Conservation (phyloP, 2,797 vertebrate species). For the Pempheris klunzingeri region DNA sequence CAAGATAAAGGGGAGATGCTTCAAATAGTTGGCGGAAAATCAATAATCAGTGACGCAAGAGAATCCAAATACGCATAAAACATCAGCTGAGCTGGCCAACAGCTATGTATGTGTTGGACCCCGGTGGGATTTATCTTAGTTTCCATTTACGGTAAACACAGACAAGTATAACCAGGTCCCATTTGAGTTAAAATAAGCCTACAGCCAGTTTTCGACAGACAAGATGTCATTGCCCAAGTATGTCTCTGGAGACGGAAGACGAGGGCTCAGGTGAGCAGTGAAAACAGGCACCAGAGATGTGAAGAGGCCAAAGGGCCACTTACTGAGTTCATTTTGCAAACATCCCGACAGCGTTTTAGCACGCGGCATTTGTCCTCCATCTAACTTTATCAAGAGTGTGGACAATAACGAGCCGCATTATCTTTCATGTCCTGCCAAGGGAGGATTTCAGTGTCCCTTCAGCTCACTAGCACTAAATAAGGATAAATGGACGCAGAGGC, state of each 20-base stretch:
- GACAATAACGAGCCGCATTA: slow-evolving; percentile 55
- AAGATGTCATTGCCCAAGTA: slow-evolving; percentile 71
- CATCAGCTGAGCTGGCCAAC: slow-evolving; percentile 29
- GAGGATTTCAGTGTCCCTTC: slow-evolving; percentile 27
- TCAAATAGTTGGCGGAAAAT: slow-evolving; percentile 35
- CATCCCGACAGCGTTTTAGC: slow-evolving; percentile 31
- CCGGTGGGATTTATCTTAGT: slow-evolving; percentile 49
- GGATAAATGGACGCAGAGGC: slow-evolving; percentile 34
- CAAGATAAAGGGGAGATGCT: slow-evolving; percentile 29
- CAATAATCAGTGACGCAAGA: slow-evolving; percentile 29
- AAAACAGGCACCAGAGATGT: slow-evolving; percentile 62
- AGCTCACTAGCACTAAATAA: slow-evolving; percentile 50
- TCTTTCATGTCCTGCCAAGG: slow-evolving; percentile 46
- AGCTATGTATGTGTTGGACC: slow-evolving; percentile 27
- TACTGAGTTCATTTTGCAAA: slow-evolving; percentile 62
- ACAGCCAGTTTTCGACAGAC: slow-evolving; percentile 61
- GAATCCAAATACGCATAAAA: slow-evolving; percentile 29
- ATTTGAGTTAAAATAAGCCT: slow-evolving; percentile 74
- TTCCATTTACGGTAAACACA: slow-evolving; percentile 76
- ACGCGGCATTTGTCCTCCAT: slow-evolving; percentile 27
- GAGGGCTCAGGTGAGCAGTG: slow-evolving; percentile 69
- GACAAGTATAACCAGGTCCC: slow-evolving; percentile 48
- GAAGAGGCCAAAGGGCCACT: slow-evolving; percentile 51
- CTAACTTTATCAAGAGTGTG: slow-evolving; percentile 58
- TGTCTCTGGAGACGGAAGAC: slow-evolving; percentile 71